Evolutionary conservation across 2,797 vertebrate genomes (phyloP).

Genomic region (Knipowitschia caucasica): DNA sequence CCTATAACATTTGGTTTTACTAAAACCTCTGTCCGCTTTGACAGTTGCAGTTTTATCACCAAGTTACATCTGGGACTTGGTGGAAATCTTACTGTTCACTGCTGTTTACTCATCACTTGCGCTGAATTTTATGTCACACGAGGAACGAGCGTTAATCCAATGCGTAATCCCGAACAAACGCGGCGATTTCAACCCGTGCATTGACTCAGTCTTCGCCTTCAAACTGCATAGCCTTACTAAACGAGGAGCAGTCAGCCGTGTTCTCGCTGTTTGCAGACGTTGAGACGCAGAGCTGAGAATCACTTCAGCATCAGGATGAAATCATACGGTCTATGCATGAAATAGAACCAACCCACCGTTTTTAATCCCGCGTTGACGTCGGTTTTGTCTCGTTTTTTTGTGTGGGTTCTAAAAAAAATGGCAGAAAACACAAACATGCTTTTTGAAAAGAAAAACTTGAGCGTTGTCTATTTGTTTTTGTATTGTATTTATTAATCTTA

Average conservation of each 20-base stretch:
- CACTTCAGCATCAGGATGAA: too few relatives aligned
- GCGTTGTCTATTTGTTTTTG: background rate
- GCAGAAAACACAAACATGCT: too few relatives aligned
- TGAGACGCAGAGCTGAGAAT: constrained; percentile 7
- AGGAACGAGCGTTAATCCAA: constrained; percentile 23
- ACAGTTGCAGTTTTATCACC: constrained; percentile 37
- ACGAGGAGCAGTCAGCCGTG: background rate
- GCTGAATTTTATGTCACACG: background rate
- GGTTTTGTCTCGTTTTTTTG: too few relatives aligned
- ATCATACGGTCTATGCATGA: constrained; percentile 54
- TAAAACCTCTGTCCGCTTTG: background rate
- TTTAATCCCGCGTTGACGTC: constrained; percentile 66
- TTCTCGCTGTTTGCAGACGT: background rate
- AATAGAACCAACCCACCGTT: constrained; percentile 59
- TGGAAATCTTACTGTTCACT: constrained; percentile 14
- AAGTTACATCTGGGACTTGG: constrained; percentile 28
- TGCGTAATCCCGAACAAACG: constrained; percentile 1
- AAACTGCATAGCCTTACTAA: background rate
- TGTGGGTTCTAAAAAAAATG: too few relatives aligned
- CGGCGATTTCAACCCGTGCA: background rate
- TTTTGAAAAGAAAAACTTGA: too few relatives aligned
- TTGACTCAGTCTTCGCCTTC: constrained; percentile 13
- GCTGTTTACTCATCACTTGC: constrained; percentile 40
- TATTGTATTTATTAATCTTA: background rate
- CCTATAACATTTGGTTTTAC: constrained; percentile 12